Evolutionary conservation across 92 coral and sea anemone species (phyloP).

Genomic region (Plumapathes pennacea): DNA sequence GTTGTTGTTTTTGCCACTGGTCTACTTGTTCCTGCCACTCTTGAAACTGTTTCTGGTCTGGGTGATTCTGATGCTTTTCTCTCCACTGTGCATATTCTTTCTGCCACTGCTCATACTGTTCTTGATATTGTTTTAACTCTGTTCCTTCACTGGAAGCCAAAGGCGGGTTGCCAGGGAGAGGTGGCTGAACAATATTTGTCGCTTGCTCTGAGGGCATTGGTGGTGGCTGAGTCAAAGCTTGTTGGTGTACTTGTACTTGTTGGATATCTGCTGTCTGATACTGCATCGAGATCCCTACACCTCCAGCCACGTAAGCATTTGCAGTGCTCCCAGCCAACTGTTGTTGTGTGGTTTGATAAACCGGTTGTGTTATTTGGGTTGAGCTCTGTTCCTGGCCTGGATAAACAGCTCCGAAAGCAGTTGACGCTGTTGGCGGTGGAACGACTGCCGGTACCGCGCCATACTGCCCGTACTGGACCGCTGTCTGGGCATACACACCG

Average conservation of each 20-base stretch:
- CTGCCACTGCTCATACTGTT: slow-evolving; percentile 85
- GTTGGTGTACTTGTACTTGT: slow-evolving; percentile 29
- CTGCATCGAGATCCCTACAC: slow-evolving; percentile 3
- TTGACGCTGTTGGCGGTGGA: slow-evolving; percentile 33
- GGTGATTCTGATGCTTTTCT: slow-evolving; percentile 87
- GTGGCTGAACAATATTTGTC: slow-evolving; percentile 26
- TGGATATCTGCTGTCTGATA: slow-evolving; percentile 9
- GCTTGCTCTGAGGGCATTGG: slow-evolving; percentile 37
- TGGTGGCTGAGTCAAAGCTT: slow-evolving; percentile 24
- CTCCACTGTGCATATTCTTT: slow-evolving; percentile 90
- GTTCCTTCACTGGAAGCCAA: slow-evolving; percentile 7
- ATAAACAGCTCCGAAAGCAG: slow-evolving; percentile 7
- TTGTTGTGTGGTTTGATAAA: no score
- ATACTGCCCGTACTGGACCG: slow-evolving; percentile 43
- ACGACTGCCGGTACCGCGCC: slow-evolving; percentile 31
- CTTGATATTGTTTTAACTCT: slow-evolving; percentile 66
- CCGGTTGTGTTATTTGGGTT: no score
- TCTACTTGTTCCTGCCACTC: slow-evolving; percentile 88
- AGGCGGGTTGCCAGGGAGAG: slow-evolving; percentile 41
- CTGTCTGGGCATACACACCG: no score
- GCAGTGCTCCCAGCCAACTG: slow-evolving; percentile 1
- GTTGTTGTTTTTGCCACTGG: slow-evolving; percentile 71
- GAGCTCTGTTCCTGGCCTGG: slow-evolving; percentile 27
- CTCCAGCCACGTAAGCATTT: no score
- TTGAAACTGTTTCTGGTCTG: slow-evolving; percentile 91